Evolutionary conservation across 2,797 vertebrate species (phyloP), one percentile per base, ranked within the genome.

Genomic region (Alca torda): DNA sequence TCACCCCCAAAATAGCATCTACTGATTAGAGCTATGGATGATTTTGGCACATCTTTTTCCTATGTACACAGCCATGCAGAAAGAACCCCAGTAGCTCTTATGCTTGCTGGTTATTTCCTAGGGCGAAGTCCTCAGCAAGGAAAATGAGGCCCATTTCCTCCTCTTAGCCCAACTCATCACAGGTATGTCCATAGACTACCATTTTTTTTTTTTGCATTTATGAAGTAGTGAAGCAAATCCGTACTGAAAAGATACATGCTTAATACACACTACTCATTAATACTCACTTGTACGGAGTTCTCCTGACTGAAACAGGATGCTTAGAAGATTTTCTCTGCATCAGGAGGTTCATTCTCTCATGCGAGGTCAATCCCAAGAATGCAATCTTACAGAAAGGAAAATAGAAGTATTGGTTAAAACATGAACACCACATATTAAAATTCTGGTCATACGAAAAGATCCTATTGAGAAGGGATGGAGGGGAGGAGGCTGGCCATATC

Each of bases 271-370:
- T 35, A 0, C 11, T 83, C 26, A 67, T 54, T 39, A 70, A 68
- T 23, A 95, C 98, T 98, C 97, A 99, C 99, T 99, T 99, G 98
- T 99, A 99, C 4, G 99, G 99, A 85, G 99, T 99, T 96, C 98
- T 99, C 95, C 98, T 97, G 74, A 99, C 97, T 18, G 99, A 99
- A 95, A 98, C 74, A 1, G 98, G 60, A 61, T 98, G 99, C 72
- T 98, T 98, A 21, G 98, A 98, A 83, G 98, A 99, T 85, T 96
- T 98, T 92, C 98, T 98, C 86, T 99, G 98, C 35, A 97, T 96
- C 30, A 96, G 91, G 84, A 99, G 97, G 93, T 84, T 99, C 35
- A 94, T 94, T 91, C 98, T 98, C 96, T 99, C 99, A 45, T 98
- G 98, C 2, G 99, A 98, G 21, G 99, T 99, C 96, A 99, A 97